Evolutionary conservation across 2,113 vertebrate species (phyloP).

Genomic region (Leptobrachium ailaonicum): DNA sequence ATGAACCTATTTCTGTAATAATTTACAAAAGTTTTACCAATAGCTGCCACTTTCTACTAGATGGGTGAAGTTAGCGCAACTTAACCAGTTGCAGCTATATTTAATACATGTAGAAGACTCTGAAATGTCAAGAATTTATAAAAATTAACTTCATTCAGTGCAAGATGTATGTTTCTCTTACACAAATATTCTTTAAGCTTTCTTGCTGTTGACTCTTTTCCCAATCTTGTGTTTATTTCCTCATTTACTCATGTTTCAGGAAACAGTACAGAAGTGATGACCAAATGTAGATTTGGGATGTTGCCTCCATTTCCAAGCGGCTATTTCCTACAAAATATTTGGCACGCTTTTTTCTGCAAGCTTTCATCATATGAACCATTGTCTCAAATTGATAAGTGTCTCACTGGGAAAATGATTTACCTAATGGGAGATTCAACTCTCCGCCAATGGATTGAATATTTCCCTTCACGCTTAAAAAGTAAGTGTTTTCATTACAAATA

Average conservation of each 20-base stretch:
- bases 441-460: slow-evolving; percentile 42
- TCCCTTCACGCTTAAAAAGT: slow-evolving; percentile 33
- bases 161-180: too few relatives aligned
- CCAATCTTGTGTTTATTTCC: background rate
- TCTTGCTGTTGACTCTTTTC: too few relatives aligned
- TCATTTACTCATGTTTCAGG: slow-evolving; percentile 20
- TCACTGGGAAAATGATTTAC: slow-evolving; percentile 54
- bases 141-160: too few relatives aligned
- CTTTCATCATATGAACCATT: slow-evolving; percentile 26
- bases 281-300: slow-evolving; percentile 52
- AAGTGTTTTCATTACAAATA: background rate
- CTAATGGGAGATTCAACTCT: slow-evolving; percentile 57
- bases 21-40: too few relatives aligned
- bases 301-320: slow-evolving; percentile 48
- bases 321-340: slow-evolving; percentile 43
- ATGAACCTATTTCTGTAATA: too few relatives aligned
- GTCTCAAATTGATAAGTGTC: slow-evolving; percentile 42
- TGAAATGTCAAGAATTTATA: too few relatives aligned
- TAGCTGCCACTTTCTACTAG: too few relatives aligned
- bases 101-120: too few relatives aligned
- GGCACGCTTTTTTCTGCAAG: slow-evolving; percentile 51
- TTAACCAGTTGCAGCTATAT: too few relatives aligned
- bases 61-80: too few relatives aligned
- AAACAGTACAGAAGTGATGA: slow-evolving; percentile 4
- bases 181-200: too few relatives aligned